Conservation (phyloP, 37 sponge, comb jelly and placozoan genomes). For the Hexactinellida sp. region DNA sequence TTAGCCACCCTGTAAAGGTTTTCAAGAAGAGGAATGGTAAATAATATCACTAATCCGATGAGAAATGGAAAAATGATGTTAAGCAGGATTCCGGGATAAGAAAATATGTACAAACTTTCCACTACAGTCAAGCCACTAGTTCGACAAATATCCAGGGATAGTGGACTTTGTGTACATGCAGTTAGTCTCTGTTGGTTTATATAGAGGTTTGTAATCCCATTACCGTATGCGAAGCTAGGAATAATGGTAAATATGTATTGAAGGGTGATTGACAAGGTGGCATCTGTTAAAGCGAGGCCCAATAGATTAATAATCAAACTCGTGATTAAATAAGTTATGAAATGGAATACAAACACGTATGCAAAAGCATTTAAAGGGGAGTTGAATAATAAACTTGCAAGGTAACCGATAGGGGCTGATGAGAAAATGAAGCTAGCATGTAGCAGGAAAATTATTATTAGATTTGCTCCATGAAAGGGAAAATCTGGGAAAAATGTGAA, state of each 20-base stretch:
- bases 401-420: neutral
- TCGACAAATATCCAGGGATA: neutral
- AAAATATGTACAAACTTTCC: neutral
- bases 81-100: neutral
- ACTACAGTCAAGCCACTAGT: neutral
- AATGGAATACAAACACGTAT: neutral
- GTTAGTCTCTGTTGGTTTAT: neutral
- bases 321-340: neutral
- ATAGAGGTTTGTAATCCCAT: neutral
- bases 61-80: neutral
- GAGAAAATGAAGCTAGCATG: constrained; percentile 18
- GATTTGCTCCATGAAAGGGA: constrained; percentile 29
- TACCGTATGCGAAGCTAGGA: neutral
- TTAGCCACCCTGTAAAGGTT: too few relatives aligned
- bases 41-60: neutral
- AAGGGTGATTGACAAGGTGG: neutral
- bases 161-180: neutral
- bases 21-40: neutral
- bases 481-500: constrained; percentile 65
- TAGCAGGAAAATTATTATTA: constrained; percentile 48
- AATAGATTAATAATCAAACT: neutral
- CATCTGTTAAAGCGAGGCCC: neutral
- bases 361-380: neutral
- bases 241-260: neutral
- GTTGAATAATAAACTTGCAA: neutral